Conservation (phyloP, 2,888 invertebrate species). For the Melieria omissa region DNA sequence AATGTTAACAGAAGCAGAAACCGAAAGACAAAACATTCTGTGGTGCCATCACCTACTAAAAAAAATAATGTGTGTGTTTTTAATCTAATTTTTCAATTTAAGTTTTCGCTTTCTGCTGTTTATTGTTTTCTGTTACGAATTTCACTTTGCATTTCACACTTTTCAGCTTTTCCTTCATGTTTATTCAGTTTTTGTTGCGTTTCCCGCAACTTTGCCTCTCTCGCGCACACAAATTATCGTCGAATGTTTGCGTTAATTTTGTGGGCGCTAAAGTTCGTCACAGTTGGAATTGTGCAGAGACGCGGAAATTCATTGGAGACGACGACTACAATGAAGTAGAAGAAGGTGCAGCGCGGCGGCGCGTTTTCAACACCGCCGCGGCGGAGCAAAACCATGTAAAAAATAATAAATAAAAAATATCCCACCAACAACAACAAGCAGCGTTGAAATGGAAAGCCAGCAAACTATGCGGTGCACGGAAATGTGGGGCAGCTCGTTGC, state of each 20-base stretch:
- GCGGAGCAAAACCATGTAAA: neutral
- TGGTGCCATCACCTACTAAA: too few relatives aligned
- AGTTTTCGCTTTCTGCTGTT: neutral
- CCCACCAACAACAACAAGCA: slow-evolving; percentile 1
- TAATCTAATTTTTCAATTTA: too few relatives aligned
- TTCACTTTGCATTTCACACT: neutral
- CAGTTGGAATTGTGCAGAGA: too few relatives aligned
- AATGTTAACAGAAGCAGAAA: neutral
- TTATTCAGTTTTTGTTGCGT: neutral
- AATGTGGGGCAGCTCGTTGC: slow-evolving; percentile 27
- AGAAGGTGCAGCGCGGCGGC: neutral
- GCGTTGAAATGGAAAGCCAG: neutral
- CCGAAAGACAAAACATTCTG: neutral
- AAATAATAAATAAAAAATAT: slow-evolving; percentile 1
- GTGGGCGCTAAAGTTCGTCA: too few relatives aligned
- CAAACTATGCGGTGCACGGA: slow-evolving; percentile 2
- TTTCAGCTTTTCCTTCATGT: neutral
- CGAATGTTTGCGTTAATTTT: too few relatives aligned
- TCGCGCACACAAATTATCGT: too few relatives aligned
- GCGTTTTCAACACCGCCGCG: too few relatives aligned
- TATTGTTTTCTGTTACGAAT: neutral
- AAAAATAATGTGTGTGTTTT: too few relatives aligned
- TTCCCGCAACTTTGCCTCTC: too few relatives aligned
- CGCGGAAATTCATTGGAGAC: too few relatives aligned
- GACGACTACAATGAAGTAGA: neutral